A percentile compares a stretch with the other conserved stretches of the same genome.
These are phyloP conservation scores for Lineus longissimus DNA, from an alignment of 1,140 invertebrate species.

Conservation along the genomic window DNA sequence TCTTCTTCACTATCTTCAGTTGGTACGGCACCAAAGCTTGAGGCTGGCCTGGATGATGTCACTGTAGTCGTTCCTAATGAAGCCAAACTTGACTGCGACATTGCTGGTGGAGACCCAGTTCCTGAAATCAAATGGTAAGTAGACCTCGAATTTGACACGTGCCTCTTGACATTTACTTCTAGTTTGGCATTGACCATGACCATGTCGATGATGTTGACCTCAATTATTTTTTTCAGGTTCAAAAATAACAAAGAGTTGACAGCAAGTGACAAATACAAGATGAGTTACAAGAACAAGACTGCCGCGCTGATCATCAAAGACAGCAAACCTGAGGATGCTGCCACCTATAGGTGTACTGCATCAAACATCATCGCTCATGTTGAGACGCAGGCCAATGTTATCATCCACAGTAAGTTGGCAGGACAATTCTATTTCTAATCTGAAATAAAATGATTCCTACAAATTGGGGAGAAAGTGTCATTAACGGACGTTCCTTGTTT, in stretches of 20 bases:
- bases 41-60: constrained; percentile 39
- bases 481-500: too few species aligned
- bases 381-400: constrained; percentile 44
- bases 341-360: constrained; percentile 42
- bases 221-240: constrained; percentile 52
- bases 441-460: too few species aligned
- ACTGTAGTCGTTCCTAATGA: constrained; percentile 43
- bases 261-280: constrained; percentile 47
- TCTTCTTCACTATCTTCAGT: constrained; percentile 28
- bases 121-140: constrained; percentile 47
- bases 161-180: too few species aligned
- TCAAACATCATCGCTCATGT: constrained; percentile 44
- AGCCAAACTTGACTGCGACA: constrained; percentile 45
- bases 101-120: constrained; percentile 46
- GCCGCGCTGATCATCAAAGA: constrained; percentile 45
- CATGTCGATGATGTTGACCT: constrained; percentile 59
- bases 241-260: constrained; percentile 45
- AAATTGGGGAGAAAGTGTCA: background rate
- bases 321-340: constrained; percentile 44
- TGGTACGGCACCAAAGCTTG: constrained; percentile 42
- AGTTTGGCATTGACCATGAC: too few species aligned
- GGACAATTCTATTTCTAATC: too few species aligned
- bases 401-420: constrained; percentile 46
- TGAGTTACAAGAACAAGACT: constrained; percentile 44
- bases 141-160: constrained; percentile 22